Percentiles rank a stretch among this genome's conserved stretches.
Evolutionary conservation across 2,888 invertebrate genomes (phyloP).

Genomic region (Drosophila rubida): DNA sequence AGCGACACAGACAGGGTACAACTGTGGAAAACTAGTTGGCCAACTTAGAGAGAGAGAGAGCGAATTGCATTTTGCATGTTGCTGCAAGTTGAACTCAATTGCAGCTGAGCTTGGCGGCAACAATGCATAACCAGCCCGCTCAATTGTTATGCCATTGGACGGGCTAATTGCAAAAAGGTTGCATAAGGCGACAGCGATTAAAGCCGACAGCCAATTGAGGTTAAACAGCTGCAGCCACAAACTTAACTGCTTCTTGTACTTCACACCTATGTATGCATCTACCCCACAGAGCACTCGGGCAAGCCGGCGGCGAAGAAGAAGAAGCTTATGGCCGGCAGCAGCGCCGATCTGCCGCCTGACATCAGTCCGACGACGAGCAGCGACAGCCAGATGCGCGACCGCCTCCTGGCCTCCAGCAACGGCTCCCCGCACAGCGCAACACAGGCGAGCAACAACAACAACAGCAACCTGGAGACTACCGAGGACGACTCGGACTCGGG

Average conservation of each 20-base stretch:
- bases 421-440: constrained; percentile 52
- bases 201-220: constrained; percentile 57
- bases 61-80: constrained; percentile 29
- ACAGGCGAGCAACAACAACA: constrained; percentile 24
- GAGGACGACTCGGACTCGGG: constrained; percentile 86
- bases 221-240: constrained; percentile 63
- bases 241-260: constrained; percentile 9
- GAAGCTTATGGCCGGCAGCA: constrained; percentile 61
- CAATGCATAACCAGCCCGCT: constrained; percentile 44
- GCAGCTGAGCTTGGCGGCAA: constrained; percentile 17
- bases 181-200: constrained; percentile 29
- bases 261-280: too few relatives aligned
- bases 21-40: constrained; percentile 14
- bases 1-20: not conserved
- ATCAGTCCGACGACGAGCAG: constrained; percentile 79
- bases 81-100: constrained; percentile 8
- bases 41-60: too few relatives aligned
- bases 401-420: constrained; percentile 56
- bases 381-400: constrained; percentile 80
- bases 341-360: constrained; percentile 67
- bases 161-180: constrained; percentile 53
- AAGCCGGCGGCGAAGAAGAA: constrained; percentile 82
- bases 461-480: constrained; percentile 79
- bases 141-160: constrained; percentile 53
- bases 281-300: constrained; percentile 62